Percentiles rank a stretch among this genome's conserved stretches.
These are phyloP conservation scores for Drosophila pseudoobscura DNA, from an alignment of 1,140 invertebrate genomes.

Conservation along the genomic window DNA sequence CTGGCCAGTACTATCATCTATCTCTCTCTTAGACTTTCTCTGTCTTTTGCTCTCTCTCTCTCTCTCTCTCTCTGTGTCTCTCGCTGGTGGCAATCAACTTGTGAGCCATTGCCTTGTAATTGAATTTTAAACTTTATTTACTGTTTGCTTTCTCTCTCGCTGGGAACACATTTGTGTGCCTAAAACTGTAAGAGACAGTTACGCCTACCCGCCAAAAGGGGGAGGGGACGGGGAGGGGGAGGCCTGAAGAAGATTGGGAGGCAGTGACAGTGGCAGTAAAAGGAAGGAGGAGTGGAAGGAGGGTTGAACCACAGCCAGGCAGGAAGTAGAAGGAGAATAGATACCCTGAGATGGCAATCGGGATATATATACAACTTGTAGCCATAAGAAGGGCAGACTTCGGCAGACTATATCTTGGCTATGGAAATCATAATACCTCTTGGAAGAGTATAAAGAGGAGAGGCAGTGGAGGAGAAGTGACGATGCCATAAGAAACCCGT, in stretches of 20 bases:
- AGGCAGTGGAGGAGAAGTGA: not conserved
- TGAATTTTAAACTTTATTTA: conserved; percentile 81
- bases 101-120: conserved; percentile 73
- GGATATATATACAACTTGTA: no score
- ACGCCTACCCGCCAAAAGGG: conserved; percentile 21
- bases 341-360: no score
- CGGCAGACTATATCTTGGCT: no score
- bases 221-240: not conserved
- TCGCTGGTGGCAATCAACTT: conserved; percentile 63
- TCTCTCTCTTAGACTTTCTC: no score
- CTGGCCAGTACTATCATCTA: not conserved
- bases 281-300: not conserved
- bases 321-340: no score
- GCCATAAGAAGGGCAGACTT: no score
- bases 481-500: conserved; percentile 2
- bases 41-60: not conserved
- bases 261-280: not conserved
- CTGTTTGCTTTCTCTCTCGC: conserved; percentile 51
- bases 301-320: not conserved
- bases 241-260: conserved; percentile 8
- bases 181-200: conserved; percentile 14
- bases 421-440: no score
- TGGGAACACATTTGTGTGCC: not conserved
- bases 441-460: no score
- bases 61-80: not conserved